These are phyloP conservation scores for Channallabes apus DNA, from an alignment of 2,797 vertebrate species.

Conservation along the genomic window DNA sequence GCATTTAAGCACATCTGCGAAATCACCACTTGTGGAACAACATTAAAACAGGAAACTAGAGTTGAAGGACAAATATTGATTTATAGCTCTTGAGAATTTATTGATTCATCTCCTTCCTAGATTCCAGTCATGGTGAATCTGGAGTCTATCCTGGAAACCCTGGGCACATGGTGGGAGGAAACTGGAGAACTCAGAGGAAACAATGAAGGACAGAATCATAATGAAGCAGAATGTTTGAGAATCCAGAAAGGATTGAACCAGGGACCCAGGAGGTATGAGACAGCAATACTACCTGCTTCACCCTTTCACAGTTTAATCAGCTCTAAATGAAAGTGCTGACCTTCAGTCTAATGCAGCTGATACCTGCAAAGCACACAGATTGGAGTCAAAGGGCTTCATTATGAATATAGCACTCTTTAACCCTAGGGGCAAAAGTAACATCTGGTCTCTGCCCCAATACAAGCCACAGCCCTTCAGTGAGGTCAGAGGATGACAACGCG, in stretches of 20 bases:
- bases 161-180: not conserved
- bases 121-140: not conserved
- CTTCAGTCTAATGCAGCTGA: constrained; percentile 45
- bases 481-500: constrained; percentile 28
- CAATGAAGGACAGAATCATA: no score
- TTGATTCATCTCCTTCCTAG: constrained; percentile 3
- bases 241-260: not conserved
- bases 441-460: constrained; percentile 40
- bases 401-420: constrained; percentile 37
- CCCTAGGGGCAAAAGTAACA: constrained; percentile 42
- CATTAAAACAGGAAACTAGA: constrained; percentile 8
- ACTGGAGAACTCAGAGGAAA: not conserved
- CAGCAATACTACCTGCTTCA: not conserved
- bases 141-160: not conserved
- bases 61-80: not conserved
- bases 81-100: not conserved
- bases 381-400: constrained; percentile 47
- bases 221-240: not conserved
- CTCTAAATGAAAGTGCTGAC: constrained; percentile 47
- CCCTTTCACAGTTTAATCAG: constrained; percentile 26
- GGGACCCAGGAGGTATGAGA: not conserved
- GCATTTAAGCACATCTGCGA: not conserved
- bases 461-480: constrained; percentile 34
- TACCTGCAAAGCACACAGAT: constrained; percentile 46
- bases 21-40: not conserved